These are phyloP conservation scores for Spisula solida DNA, from an alignment of 2,888 invertebrate genomes.

Conservation along the genomic window DNA sequence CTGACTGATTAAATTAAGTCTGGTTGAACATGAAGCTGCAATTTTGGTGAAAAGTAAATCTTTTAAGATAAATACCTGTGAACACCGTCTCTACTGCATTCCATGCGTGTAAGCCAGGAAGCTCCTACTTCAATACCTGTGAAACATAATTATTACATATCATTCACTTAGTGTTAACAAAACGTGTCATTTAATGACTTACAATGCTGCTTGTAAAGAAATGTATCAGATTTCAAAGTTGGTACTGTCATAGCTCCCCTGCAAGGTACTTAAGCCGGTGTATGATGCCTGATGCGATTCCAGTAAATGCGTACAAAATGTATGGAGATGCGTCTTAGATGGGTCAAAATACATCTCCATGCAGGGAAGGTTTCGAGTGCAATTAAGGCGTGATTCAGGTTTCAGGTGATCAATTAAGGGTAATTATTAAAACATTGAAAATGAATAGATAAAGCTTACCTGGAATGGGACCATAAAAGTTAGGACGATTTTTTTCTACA, in stretches of 20 bases:
- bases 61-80: slow-evolving; percentile 82
- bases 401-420: too few relatives aligned
- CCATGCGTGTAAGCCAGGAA: slow-evolving; percentile 86
- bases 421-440: too few relatives aligned
- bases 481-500: slow-evolving; percentile 54
- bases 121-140: slow-evolving; percentile 86
- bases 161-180: neutral
- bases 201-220: neutral
- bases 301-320: too few relatives aligned
- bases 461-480: slow-evolving; percentile 54
- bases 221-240: neutral
- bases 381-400: too few relatives aligned
- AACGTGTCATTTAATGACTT: neutral
- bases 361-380: too few relatives aligned
- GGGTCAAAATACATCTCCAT: neutral
- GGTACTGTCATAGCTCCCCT: too few relatives aligned
- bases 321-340: too few relatives aligned
- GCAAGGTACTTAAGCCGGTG: too few relatives aligned
- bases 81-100: slow-evolving; percentile 86
- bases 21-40: too few relatives aligned
- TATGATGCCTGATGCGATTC: too few relatives aligned
- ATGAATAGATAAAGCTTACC: slow-evolving; percentile 15
- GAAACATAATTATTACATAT: slow-evolving; percentile 25
- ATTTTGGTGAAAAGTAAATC: too few relatives aligned
- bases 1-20: too few relatives aligned